Evolutionary conservation across 2,113 vertebrate genomes (phyloP), one percentile per base, ranked within the genome.

Genomic region (Bos javanicus): DNA sequence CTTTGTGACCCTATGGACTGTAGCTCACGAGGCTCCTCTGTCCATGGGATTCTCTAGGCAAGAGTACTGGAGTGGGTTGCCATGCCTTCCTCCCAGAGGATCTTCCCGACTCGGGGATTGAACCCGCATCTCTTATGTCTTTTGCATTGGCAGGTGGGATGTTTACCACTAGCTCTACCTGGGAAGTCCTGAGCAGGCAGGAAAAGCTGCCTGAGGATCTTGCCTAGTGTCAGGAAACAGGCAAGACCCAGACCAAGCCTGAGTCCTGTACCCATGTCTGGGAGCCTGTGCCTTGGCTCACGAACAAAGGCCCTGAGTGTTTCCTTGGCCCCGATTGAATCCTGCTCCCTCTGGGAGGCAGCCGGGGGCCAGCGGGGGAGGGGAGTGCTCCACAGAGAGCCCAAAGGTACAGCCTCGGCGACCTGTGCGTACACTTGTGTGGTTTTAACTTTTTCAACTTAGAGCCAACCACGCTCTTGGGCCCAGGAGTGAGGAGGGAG

Each of bases 211-310:
- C 19, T 4, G 54, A 46, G 33, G 48, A 10, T 7, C 48, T 10
- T 6, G 2, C 5, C 14, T 25, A n/a, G 39, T 84, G 33, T 33
- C 14, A 2, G 54, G 90, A 33, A 88, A 43, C 11, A 25, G 54
- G 39, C 52, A 54, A 60, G 46, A 9, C 54, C 71, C 85, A 71
- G 9, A 33, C 30, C 5, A 76, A 48, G 48, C 39, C 56, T 1
- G 2, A 25, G 30, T 14, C 48, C 26, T 0, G 0, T 2, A n/a
- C 71, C 54, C 8, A 1, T 2, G 48, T 12, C 89, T 33, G 6
- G 43, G 7, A 94, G 56, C 21, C 59, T 67, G 28, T 39, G 39
- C 15, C 36, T 25, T 1, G 4, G 10, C 82, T 71, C n/a, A 4
- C 2, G 33, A 48, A 67, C 9, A 52, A 80, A 80, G 83, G 19